Base-by-base conservation (phyloP, 2,888 invertebrate genomes). In the Papilio protenor region DNA sequence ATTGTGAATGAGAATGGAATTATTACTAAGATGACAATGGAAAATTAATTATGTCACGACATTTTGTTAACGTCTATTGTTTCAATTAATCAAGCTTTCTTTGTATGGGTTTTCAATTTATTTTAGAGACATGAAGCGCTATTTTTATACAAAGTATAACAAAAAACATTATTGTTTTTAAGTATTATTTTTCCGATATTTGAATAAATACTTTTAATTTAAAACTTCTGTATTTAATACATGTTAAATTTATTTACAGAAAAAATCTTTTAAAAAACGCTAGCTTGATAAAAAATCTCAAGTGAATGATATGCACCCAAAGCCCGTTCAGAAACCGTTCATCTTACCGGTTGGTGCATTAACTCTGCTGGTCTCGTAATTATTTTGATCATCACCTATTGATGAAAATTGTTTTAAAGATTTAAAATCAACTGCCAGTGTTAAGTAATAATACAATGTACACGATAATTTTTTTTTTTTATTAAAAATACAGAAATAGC, bases 341-440 rank as follows among this genome's bases (percentile, higher is more conserved):
- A 52, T 47, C 78, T 78, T 78, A 78, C 78, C 78, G 33, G 47
- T 52, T 52, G 71, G 72, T 72, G 75, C 74, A 27, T 66, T 78
- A 45, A 71, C 91, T 81, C 94, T 85, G 90, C 94, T 94, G 83
- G 91, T 79, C 80, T 93, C 93, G 82, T 94, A 94, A 88, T 94
- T 94, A 59, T 89, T 85, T 21, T 88, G 87, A 77, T 89, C 89
- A 79, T 87, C 81, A 88, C 93, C 94, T 94, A 89, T 57, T 72
- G 49, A 71, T 61, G 2, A 66, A 72, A 12, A 64, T 49, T 49
- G 10, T 33, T 23, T 49, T 71, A 69, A 45, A 45, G 12, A 33
- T 75, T 45, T 47, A 47, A 69, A 55, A 18, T 52, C 10, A 75
- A 52, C 27, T 21, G 57, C 21, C 23, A n/a, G 23, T 18, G 11